Percentiles rank a stretch among this genome's conserved stretches.
Evolutionary conservation across 2,113 vertebrate species (phyloP).

Genomic region (Maccullochella peelii): DNA sequence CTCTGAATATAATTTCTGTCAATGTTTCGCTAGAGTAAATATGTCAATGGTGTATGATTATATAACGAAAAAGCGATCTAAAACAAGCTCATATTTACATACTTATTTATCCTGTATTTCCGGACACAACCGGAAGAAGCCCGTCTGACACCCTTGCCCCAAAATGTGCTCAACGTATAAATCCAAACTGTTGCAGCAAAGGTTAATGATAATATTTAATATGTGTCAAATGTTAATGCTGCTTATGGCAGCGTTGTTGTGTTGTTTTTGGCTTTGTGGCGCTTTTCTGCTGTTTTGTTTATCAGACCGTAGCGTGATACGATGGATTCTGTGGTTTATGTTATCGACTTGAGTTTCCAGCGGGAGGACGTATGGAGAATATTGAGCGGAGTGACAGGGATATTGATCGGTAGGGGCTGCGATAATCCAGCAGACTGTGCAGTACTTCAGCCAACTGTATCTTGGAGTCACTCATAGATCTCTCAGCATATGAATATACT

Average conservation of each 20-base stretch:
- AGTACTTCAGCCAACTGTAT: background rate
- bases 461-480: constrained; percentile 3
- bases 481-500: background rate
- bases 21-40: constrained; percentile 1
- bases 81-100: background rate
- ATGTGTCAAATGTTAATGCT: background rate
- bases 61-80: background rate
- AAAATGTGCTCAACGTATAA: background rate
- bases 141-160: background rate
- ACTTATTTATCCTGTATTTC: background rate
- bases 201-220: background rate
- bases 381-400: constrained; percentile 41
- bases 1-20: background rate
- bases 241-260: background rate
- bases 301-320: background rate
- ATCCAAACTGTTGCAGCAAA: background rate
- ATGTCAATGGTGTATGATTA: background rate
- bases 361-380: constrained; percentile 37
- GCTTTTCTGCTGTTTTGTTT: constrained; percentile 5
- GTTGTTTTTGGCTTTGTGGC: background rate
- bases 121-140: background rate
- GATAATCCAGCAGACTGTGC: constrained; percentile 40
- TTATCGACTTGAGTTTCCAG: constrained; percentile 41
- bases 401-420: constrained; percentile 57
- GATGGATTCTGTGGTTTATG: constrained; percentile 27